phyloP scores from a whole-genome alignment of 1,140 invertebrate genomes.

The Globodera rostochiensis region DNA sequence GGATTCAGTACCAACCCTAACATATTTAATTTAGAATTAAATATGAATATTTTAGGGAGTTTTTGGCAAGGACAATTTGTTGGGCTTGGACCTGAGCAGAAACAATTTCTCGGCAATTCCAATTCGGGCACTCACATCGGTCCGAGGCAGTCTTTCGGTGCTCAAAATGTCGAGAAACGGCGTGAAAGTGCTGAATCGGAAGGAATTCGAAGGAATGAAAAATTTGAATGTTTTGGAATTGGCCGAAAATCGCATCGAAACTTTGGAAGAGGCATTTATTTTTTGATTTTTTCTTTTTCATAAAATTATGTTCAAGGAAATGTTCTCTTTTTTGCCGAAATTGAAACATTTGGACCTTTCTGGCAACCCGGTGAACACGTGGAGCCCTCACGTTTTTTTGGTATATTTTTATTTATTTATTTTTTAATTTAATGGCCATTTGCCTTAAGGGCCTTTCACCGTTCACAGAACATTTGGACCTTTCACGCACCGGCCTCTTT shows the following conservation, averaged over 20 bases:
- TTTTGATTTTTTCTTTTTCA: neutral
- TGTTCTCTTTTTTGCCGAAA: slow-evolving; percentile 26
- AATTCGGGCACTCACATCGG: slow-evolving; percentile 40
- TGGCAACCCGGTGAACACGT: slow-evolving; percentile 50
- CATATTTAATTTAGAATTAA: neutral
- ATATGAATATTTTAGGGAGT: slow-evolving; percentile 30
- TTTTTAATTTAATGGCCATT: neutral
- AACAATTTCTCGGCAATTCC: slow-evolving; percentile 49
- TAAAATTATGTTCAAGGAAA: slow-evolving; percentile 10
- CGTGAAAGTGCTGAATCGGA: slow-evolving; percentile 26
- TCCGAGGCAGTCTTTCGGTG: slow-evolving; percentile 34
- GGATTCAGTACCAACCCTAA: slow-evolving; percentile 21
- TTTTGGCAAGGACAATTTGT: slow-evolving; percentile 50
- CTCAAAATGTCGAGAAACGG: slow-evolving; percentile 43
- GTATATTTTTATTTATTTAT: slow-evolving; percentile 19
- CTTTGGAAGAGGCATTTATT: slow-evolving; percentile 44
- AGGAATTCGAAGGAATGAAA: slow-evolving; percentile 35
- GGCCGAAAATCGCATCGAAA: slow-evolving; percentile 48
- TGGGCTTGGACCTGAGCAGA: slow-evolving; percentile 31
- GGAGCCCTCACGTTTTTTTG: slow-evolving; percentile 46
- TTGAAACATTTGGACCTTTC: slow-evolving; percentile 45
- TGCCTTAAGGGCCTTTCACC: slow-evolving; percentile 40
- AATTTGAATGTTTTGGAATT: slow-evolving; percentile 36
- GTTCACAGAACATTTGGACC: slow-evolving; percentile 35
- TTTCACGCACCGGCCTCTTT: slow-evolving; percentile 50